Conservation (phyloP, 2,888 invertebrate genomes). For the Automeris io region DNA sequence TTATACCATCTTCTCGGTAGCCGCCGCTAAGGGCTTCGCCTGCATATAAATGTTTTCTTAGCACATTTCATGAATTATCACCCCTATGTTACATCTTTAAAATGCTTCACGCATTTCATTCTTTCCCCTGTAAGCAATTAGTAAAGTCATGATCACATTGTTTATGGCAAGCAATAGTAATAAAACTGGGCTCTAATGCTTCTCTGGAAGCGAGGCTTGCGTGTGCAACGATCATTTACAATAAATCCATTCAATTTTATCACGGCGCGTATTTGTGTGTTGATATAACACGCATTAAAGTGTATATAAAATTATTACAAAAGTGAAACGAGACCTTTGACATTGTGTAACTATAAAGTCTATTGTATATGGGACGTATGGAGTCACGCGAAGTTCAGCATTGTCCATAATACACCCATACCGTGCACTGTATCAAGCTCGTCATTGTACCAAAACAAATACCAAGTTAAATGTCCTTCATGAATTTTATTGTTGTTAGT, state of each 20-base stretch:
- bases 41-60: constrained; percentile 42
- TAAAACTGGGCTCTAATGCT: constrained; percentile 24
- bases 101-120: constrained; percentile 23
- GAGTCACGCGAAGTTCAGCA: constrained; percentile 34
- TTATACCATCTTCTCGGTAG: constrained; percentile 32
- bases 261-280: constrained; percentile 27
- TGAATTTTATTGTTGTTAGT: too few species aligned
- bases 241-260: constrained; percentile 38
- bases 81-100: constrained; percentile 22
- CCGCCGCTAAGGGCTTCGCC: constrained; percentile 20
- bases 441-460: too few species aligned
- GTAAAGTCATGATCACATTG: constrained; percentile 28
- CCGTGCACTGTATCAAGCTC: too few species aligned
- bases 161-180: constrained; percentile 27
- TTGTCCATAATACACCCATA: constrained; percentile 13
- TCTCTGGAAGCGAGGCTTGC: constrained; percentile 20
- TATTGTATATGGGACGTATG: constrained; percentile 32
- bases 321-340: constrained; percentile 33
- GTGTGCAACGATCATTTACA: constrained; percentile 31
- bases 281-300: constrained; percentile 28
- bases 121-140: constrained; percentile 28
- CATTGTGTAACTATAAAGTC: constrained; percentile 33
- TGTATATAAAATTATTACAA: constrained; percentile 43
- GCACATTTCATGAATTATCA: constrained; percentile 32
- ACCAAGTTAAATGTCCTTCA: too few species aligned